Percentiles rank a stretch among this genome's conserved stretches.
These are phyloP conservation scores for Pipa parva DNA, from an alignment of 2,113 vertebrate species.

Conservation along the genomic window DNA sequence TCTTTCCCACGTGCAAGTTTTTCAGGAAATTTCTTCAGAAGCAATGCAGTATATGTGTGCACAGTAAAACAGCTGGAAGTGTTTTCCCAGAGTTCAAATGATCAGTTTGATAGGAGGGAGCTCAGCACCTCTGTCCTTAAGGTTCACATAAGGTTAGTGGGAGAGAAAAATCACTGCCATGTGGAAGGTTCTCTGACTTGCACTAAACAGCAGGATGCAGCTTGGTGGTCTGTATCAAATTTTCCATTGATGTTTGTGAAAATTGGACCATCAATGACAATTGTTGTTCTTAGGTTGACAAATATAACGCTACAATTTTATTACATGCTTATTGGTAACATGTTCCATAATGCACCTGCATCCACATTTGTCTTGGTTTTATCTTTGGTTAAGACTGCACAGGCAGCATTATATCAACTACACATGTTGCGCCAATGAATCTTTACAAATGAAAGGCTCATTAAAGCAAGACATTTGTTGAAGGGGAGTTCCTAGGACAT, in stretches of 20 bases:
- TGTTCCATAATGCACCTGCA: neutral
- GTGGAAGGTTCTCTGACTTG: conserved; percentile 13
- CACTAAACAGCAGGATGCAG: conserved; percentile 1
- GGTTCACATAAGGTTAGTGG: conserved; percentile 29
- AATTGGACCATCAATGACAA: neutral
- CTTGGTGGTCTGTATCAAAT: conserved; percentile 18
- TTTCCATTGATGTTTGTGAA: neutral
- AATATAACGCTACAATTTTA: neutral
- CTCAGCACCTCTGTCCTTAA: conserved; percentile 30
- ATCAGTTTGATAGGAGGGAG: conserved; percentile 29
- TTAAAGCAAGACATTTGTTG: too few relatives aligned
- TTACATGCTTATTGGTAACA: neutral
- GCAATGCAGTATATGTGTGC: neutral
- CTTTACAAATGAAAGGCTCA: too few relatives aligned
- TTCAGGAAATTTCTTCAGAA: neutral
- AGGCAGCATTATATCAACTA: too few relatives aligned
- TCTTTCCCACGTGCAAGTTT: neutral
- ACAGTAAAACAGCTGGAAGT: conserved; percentile 29
- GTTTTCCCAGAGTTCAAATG: conserved; percentile 20
- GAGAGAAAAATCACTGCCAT: conserved; percentile 33
- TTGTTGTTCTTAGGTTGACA: neutral
- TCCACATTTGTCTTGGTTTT: neutral
- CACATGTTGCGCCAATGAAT: too few relatives aligned
- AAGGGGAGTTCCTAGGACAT: too few relatives aligned
- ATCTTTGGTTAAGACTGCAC: too few relatives aligned